Conservation (phyloP, 1,140 invertebrate genomes). For the Drosophila subobscura region DNA sequence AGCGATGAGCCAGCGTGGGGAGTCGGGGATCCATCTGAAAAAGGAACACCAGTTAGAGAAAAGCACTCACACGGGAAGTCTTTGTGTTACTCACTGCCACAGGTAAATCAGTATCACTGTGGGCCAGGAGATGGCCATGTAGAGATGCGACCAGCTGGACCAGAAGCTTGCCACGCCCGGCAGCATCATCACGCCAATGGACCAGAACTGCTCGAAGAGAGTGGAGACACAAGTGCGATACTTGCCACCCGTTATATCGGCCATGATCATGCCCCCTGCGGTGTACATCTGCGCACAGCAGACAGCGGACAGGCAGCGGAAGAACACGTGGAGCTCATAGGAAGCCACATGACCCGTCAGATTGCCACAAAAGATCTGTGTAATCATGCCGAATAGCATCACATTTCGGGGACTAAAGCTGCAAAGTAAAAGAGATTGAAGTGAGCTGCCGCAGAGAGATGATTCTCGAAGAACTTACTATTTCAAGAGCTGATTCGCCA, state of each 20-base stretch:
- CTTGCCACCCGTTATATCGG: constrained; percentile 82
- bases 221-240: constrained; percentile 80
- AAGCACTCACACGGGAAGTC: background rate
- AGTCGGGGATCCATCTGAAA: constrained; percentile 88
- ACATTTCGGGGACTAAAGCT: constrained; percentile 83
- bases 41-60: background rate
- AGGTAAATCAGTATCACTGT: constrained; percentile 83
- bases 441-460: background rate
- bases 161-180: constrained; percentile 83
- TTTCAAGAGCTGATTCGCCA: constrained; percentile 83
- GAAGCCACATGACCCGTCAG: constrained; percentile 81
- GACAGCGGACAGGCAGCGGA: constrained; percentile 82
- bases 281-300: constrained; percentile 84
- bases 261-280: constrained; percentile 82
- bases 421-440: background rate
- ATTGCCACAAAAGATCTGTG: constrained; percentile 83
- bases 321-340: constrained; percentile 83
- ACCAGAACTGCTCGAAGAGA: constrained; percentile 84
- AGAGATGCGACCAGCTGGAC: constrained; percentile 83
- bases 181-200: constrained; percentile 83
- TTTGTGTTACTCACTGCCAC: constrained; percentile 71
- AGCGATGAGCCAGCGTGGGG: constrained; percentile 92
- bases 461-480: constrained; percentile 68
- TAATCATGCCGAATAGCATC: constrained; percentile 84
- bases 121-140: constrained; percentile 84